Percentiles rank a stretch among this genome's conserved stretches.
Evolutionary conservation across 2,113 vertebrate species (phyloP).

Genomic region (Piprites chloris): DNA sequence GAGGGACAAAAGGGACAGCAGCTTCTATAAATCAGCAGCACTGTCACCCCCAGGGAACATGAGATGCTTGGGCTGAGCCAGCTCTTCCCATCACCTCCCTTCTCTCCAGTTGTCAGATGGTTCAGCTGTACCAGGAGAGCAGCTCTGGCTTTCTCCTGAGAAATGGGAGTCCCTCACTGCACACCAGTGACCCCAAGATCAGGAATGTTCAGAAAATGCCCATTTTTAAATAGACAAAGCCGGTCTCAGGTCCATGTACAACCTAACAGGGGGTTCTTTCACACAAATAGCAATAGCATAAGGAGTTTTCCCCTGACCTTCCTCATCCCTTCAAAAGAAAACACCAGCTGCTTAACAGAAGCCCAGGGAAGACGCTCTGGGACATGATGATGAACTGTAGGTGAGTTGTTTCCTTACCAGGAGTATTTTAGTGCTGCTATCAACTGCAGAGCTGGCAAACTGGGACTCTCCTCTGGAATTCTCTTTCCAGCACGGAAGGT

Average conservation of each 20-base stretch:
- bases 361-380: neutral
- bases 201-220: fast-evolving
- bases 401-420: neutral
- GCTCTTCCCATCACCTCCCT: neutral
- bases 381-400: neutral
- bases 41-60: neutral
- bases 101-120: neutral
- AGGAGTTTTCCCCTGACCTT: neutral
- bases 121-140: neutral
- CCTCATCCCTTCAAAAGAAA: neutral
- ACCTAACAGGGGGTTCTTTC: neutral
- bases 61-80: neutral
- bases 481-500: neutral
- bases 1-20: neutral
- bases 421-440: neutral
- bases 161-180: fast-evolving
- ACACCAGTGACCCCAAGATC: neutral
- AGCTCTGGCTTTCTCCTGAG: neutral
- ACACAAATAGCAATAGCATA: fast-evolving
- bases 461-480: neutral
- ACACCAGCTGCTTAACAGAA: neutral
- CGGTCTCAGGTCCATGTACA: neutral
- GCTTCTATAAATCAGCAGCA: neutral
- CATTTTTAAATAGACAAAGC: neutral
- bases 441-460: neutral